A percentile compares a stretch with the other conserved stretches of the same genome.
Conservation (phyloP, 2,113 vertebrate genomes). For the Elephantulus edwardii region DNA sequence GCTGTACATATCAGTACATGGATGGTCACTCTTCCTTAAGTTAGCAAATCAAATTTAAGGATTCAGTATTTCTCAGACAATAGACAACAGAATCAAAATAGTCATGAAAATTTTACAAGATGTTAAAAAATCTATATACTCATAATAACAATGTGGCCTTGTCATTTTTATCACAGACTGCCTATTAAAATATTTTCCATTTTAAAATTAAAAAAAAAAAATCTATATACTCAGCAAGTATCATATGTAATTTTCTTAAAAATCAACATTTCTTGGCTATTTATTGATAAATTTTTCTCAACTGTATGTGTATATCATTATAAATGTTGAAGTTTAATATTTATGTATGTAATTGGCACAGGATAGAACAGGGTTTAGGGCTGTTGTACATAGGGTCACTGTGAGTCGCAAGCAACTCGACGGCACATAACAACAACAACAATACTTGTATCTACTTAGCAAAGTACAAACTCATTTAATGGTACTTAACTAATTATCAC, state of each 20-base stretch:
- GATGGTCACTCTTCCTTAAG: slow-evolving; percentile 28
- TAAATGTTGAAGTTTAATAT: no score
- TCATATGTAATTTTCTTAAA: slow-evolving; percentile 46
- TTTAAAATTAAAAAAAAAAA: no score
- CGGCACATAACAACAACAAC: no score
- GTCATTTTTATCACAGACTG: no score
- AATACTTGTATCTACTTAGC: slow-evolving; percentile 30
- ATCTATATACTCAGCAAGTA: not conserved
- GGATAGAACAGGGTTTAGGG: no score
- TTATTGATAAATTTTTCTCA: slow-evolving; percentile 6
- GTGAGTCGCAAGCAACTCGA: no score
- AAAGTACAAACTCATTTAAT: slow-evolving; percentile 20
- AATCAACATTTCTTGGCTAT: not conserved
- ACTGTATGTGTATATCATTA: not conserved
- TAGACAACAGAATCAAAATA: not conserved
- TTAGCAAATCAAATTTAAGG: slow-evolving; percentile 48
- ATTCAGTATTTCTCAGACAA: slow-evolving; percentile 42
- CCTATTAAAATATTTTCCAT: no score
- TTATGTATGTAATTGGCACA: no score
- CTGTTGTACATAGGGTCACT: no score
- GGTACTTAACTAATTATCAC: not conserved
- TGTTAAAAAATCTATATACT: not conserved
- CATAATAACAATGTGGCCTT: no score
- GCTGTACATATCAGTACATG: not conserved
- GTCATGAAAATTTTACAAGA: slow-evolving; percentile 20